Percentiles rank a stretch among this genome's conserved stretches.
Conservation (phyloP, 2,113 vertebrate genomes). For the Paramisgurnus dabryanus region DNA sequence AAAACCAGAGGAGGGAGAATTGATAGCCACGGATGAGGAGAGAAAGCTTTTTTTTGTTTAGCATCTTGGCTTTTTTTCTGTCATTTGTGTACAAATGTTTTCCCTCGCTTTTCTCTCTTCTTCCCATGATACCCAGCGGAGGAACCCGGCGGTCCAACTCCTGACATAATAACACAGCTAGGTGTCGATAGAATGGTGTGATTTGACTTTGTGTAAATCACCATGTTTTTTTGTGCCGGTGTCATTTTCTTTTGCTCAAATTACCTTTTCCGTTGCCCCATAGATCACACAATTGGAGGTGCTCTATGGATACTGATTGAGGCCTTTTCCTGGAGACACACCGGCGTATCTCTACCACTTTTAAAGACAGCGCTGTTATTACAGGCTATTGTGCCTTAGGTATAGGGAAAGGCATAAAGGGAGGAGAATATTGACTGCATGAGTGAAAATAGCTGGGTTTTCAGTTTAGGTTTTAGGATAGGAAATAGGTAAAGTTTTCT, state of each 20-base stretch:
- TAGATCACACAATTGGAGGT: constrained; percentile 69
- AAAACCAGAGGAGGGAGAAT: constrained; percentile 76
- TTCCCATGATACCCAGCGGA: constrained; percentile 52
- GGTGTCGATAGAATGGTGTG: constrained; percentile 72
- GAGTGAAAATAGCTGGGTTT: constrained; percentile 32
- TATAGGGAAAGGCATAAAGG: constrained; percentile 56
- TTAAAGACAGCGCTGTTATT: constrained; percentile 51
- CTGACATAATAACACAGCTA: constrained; percentile 81
- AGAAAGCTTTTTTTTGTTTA: constrained; percentile 64
- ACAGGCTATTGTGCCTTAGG: constrained; percentile 53
- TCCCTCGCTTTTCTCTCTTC: constrained; percentile 59
- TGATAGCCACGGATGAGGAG: constrained; percentile 63
- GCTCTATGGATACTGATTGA: constrained; percentile 79
- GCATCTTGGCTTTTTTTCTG: constrained; percentile 57
- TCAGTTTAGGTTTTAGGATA: constrained; percentile 7
- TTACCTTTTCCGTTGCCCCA: constrained; percentile 73
- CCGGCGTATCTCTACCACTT: constrained; percentile 47
- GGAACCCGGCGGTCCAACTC: constrained; percentile 66
- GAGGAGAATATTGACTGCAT: constrained; percentile 51
- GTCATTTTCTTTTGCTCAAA: constrained; percentile 79
- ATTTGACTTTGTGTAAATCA: constrained; percentile 80
- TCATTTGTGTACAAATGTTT: constrained; percentile 58
- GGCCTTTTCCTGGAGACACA: constrained; percentile 60
- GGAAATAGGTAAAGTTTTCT: constrained; percentile 40
- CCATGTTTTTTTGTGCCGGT: constrained; percentile 66